Percentiles rank a stretch among this genome's conserved stretches.
These are phyloP conservation scores for Piscicola geometra DNA, from an alignment of 2,888 invertebrate species.

Conservation along the genomic window DNA sequence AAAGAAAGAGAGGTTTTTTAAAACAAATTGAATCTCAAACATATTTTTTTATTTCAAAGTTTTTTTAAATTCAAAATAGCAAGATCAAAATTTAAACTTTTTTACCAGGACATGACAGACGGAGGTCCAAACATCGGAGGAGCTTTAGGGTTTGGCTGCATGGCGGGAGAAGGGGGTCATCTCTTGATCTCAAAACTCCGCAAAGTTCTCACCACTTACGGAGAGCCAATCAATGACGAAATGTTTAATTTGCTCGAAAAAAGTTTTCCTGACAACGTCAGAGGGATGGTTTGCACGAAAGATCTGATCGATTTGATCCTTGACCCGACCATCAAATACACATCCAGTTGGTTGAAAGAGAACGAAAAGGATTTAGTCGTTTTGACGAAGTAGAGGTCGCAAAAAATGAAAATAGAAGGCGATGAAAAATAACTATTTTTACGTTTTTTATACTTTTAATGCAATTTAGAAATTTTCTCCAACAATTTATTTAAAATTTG, in stretches of 20 bases:
- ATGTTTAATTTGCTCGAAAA: conserved; percentile 5
- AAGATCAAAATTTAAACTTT: neutral
- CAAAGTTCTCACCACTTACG: conserved; percentile 16
- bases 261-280: conserved; percentile 17
- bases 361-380: conserved; percentile 17
- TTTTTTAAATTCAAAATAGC: neutral
- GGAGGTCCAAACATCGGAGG: conserved; percentile 27
- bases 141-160: conserved; percentile 25
- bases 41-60: neutral
- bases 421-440: too few species aligned
- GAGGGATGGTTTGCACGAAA: conserved; percentile 21
- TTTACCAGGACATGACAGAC: conserved; percentile 15
- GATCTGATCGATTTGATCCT: conserved; percentile 27
- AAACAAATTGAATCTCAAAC: too few species aligned
- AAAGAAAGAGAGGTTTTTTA: conserved; percentile 34
- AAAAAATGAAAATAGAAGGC: too few species aligned
- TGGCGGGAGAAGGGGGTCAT: conserved; percentile 20
- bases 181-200: conserved; percentile 14
- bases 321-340: conserved; percentile 29
- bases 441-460: too few species aligned
- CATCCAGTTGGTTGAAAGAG: conserved; percentile 7
- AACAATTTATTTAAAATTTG: too few species aligned
- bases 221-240: conserved; percentile 24
- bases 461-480: neutral
- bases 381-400: neutral